Percentiles rank a stretch among this genome's conserved stretches.
Evolutionary conservation across 1,140 invertebrate genomes (phyloP).

Genomic region (Leptonema lineaticorne): DNA sequence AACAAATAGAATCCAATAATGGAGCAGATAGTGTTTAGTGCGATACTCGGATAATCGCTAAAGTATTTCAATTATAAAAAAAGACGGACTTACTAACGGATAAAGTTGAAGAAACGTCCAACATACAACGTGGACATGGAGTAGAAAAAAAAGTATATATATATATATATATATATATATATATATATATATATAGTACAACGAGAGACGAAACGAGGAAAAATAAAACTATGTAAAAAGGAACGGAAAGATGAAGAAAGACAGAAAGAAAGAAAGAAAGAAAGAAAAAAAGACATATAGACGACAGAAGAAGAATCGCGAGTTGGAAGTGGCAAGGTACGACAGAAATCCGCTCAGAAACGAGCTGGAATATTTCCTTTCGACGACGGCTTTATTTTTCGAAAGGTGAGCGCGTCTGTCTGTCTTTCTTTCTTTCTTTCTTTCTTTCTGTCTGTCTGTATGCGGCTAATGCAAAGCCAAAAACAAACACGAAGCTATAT

Average conservation of each 20-base stretch:
- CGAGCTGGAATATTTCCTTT: neutral
- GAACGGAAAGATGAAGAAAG: neutral
- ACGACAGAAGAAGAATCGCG: neutral
- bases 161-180: too few relatives aligned
- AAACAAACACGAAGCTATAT: conserved; percentile 1
- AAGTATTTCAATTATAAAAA: too few relatives aligned
- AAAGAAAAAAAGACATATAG: too few relatives aligned
- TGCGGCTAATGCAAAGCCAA: conserved; percentile 10
- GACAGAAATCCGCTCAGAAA: conserved; percentile 2
- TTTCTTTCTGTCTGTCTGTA: neutral
- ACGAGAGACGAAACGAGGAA: too few relatives aligned
- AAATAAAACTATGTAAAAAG: neutral
- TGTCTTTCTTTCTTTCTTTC: too few relatives aligned
- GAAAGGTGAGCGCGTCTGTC: neutral
- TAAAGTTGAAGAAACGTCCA: too few relatives aligned
- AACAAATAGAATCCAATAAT: too few relatives aligned
- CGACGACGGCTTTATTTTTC: conserved; percentile 6
- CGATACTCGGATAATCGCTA: too few relatives aligned
- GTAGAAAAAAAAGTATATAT: too few relatives aligned
- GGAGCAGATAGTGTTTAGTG: too few relatives aligned
- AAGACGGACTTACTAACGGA: too few relatives aligned
- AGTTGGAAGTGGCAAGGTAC: neutral
- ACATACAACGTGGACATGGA: too few relatives aligned
- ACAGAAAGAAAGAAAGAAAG: neutral
- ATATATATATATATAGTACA: neutral